Evolutionary conservation across 2,888 invertebrate genomes (phyloP), one percentile per base, ranked within the genome.

Genomic region (Furcula furcula): DNA sequence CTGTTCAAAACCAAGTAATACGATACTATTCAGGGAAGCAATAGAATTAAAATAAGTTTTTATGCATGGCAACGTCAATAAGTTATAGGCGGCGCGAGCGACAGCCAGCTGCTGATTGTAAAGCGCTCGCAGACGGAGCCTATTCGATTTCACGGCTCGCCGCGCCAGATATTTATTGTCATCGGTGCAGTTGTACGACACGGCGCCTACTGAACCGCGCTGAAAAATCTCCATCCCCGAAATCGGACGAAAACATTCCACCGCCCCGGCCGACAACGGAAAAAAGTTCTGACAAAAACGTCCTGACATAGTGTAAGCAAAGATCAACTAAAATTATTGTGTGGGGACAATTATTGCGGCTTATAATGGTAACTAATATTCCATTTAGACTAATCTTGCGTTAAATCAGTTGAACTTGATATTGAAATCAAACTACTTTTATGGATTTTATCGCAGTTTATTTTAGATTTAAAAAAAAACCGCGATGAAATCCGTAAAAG

Each of bases 61-160:
- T 72, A 82, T 77, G 75, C 77, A 76, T 71, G 71, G 62, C 46
- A 63, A 69, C 74, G 70, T 75, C 72, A 76, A 76, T 79, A 80
- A 82, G 81, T 84, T 76, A 83, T 71, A 65, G 31, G 40, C 41
- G 41, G 56, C 58, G 59, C 53, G 60, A 64, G 70, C 81, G 84
- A 82, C 83, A 77, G 78, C 72, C 78, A 74, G 70, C 83, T 79
- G 86, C 83, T 87, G 87, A 87, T 87, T 87, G 87, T 87, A 85
- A 86, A 86, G 80, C 83, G 81, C 78, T 85, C 86, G 82, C 85
- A 86, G 84, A 82, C 84, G 86, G 78, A 85, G 87, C 87, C 87
- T 87, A 87, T 88, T 88, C 87, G 87, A 88, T 88, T 88, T 87
- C 87, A 88, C 81, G 88, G 84, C 87, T 87, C 84, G 84, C 72